Evolutionary conservation across 2,888 invertebrate genomes (phyloP).

Genomic region (Hydropsyche betteni): DNA sequence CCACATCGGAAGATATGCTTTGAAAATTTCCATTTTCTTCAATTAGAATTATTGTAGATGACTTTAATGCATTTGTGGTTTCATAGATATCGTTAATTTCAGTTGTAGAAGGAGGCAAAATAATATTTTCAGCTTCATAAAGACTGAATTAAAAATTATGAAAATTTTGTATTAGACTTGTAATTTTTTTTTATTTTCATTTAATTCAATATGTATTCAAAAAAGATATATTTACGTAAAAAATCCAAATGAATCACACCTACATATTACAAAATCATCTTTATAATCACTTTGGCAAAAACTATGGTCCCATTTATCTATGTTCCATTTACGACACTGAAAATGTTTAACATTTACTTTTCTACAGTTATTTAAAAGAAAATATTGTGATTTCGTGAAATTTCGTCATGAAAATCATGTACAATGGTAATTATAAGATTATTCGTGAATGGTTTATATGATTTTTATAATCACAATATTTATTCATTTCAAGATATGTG

Average conservation of each 20-base stretch:
- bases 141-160: slow-evolving; percentile 15
- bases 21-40: neutral
- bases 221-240: slow-evolving; percentile 41
- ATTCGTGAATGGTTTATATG: no score
- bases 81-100: neutral
- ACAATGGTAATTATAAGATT: no score
- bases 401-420: no score
- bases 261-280: slow-evolving; percentile 43
- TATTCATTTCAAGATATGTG: neutral
- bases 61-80: neutral
- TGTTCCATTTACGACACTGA: slow-evolving; percentile 47
- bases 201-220: neutral
- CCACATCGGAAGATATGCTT: neutral
- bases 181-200: neutral
- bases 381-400: no score
- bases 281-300: slow-evolving; percentile 46
- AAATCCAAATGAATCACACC: slow-evolving; percentile 47
- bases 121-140: slow-evolving; percentile 11
- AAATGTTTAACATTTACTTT: neutral
- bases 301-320: slow-evolving; percentile 37
- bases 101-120: neutral
- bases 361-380: no score
- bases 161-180: neutral
- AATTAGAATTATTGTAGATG: neutral
- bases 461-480: neutral